Conservation (phyloP, 2,113 vertebrate species). For the Pholis gunnellus region DNA sequence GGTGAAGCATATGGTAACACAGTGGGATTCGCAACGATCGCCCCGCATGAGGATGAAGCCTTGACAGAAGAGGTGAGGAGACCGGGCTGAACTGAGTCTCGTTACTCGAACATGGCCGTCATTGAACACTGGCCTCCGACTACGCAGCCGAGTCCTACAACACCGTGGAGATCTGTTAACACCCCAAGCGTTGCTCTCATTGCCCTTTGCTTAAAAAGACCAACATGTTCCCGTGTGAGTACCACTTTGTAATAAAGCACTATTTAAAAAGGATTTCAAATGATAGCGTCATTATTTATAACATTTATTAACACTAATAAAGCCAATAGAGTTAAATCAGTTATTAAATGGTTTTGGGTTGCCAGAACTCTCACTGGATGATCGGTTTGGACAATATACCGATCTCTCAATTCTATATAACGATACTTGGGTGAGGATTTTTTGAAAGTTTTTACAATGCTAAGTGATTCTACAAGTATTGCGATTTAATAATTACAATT, state of each 20-base stretch:
- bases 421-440: too few relatives aligned
- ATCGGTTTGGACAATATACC: too few relatives aligned
- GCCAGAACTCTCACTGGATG: background rate
- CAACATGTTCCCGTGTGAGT: background rate
- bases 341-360: background rate
- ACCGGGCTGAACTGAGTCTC: background rate
- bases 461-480: too few relatives aligned
- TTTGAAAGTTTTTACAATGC: too few relatives aligned
- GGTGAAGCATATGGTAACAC: constrained; percentile 64
- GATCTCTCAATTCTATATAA: too few relatives aligned
- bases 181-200: background rate
- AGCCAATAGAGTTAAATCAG: background rate
- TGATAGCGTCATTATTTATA: background rate
- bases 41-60: constrained; percentile 46
- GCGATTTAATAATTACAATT: too few relatives aligned
- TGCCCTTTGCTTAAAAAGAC: background rate
- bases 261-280: background rate
- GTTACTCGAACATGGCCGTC: constrained; percentile 7
- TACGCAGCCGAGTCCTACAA: background rate
- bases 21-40: constrained; percentile 57
- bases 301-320: background rate
- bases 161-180: constrained; percentile 28
- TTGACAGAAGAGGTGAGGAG: constrained; percentile 38
- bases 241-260: background rate
- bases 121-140: constrained; percentile 2